phyloP scores from a whole-genome alignment of 2,797 vertebrate species.

The Artibeus jamaicensis region DNA sequence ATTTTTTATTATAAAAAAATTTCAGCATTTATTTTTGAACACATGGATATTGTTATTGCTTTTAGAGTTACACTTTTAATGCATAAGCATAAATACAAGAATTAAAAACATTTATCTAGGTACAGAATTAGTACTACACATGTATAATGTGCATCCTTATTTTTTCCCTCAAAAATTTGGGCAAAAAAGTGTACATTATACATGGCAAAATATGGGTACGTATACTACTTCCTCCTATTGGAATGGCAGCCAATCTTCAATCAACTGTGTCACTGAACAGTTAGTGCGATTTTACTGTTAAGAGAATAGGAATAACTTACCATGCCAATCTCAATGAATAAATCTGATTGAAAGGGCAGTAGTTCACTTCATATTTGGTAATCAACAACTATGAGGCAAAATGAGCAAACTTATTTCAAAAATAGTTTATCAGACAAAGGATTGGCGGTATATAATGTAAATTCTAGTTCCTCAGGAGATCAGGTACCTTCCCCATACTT shows the following conservation, averaged over 20 bases:
- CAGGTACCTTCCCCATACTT: background rate
- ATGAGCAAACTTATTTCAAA: background rate
- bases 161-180: too few species aligned
- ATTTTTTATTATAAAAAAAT: too few species aligned
- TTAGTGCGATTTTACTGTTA: background rate
- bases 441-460: background rate
- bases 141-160: too few species aligned
- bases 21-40: too few species aligned
- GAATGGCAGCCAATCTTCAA: background rate
- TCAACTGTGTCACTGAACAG: background rate
- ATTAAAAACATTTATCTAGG: too few species aligned
- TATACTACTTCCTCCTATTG: background rate
- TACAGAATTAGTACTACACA: too few species aligned
- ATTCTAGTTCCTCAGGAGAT: background rate
- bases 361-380: background rate
- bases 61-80: too few species aligned
- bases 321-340: background rate
- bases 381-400: background rate
- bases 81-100: too few species aligned
- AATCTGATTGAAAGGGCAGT: background rate
- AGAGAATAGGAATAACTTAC: background rate
- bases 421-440: background rate
- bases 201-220: too few species aligned
- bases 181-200: too few species aligned
- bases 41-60: too few species aligned